Conservation (phyloP, 2,797 vertebrate genomes). For the Enteromius anoplus region DNA sequence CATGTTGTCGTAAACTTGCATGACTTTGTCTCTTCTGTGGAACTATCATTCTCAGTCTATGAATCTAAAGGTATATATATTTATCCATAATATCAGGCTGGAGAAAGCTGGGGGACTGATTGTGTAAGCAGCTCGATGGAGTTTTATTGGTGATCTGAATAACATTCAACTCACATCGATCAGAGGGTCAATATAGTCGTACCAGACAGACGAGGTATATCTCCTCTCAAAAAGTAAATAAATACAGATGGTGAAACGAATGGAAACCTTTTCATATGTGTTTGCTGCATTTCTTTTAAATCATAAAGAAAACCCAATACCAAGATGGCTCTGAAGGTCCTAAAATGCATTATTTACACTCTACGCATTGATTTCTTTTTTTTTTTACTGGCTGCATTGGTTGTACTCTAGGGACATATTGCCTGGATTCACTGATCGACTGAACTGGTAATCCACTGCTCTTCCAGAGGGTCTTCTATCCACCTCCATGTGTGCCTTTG, state of each 20-base stretch:
- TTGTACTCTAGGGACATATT: constrained; percentile 15
- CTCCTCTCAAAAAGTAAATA: constrained; percentile 6
- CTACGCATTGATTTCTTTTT: constrained; percentile 15
- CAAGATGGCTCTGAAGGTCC: constrained; percentile 5
- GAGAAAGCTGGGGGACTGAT: background rate
- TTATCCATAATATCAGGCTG: background rate
- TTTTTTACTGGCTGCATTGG: constrained; percentile 17
- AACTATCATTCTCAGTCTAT: background rate
- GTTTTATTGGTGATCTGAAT: background rate
- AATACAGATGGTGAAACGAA: background rate
- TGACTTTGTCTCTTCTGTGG: no score
- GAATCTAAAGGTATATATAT: background rate
- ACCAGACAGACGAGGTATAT: background rate
- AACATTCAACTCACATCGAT: background rate
- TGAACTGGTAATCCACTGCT: constrained; percentile 36
- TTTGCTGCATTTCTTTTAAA: constrained; percentile 17
- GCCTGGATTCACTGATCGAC: constrained; percentile 24
- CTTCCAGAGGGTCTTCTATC: constrained; percentile 30
- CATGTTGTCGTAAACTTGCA: background rate
- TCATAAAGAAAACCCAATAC: constrained; percentile 9
- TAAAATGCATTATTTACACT: constrained; percentile 42
- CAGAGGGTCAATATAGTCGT: background rate
- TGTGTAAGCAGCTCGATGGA: background rate
- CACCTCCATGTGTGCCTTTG: constrained; percentile 39
- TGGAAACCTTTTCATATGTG: background rate